A percentile compares a stretch with the other conserved stretches of the same genome.
Conservation (phyloP, 1,140 invertebrate species). For the Habropoda laboriosa region DNA sequence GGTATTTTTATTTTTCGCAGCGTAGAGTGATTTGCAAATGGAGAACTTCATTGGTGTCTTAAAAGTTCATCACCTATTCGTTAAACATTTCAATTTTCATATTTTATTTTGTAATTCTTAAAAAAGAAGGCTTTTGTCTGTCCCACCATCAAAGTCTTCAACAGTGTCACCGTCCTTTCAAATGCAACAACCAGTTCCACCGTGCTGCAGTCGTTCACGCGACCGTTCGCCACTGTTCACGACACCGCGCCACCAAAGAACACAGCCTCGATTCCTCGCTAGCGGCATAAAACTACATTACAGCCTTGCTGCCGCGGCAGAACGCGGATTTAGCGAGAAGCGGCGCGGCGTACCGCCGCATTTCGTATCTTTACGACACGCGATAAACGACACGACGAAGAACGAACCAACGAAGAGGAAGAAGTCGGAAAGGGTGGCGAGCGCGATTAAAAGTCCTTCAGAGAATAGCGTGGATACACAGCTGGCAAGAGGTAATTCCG, state of each 20-base stretch:
- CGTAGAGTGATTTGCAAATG: too few species aligned
- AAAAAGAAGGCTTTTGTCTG: too few species aligned
- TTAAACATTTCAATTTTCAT: too few species aligned
- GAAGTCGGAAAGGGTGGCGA: conserved; percentile 45
- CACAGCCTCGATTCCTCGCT: conserved; percentile 1
- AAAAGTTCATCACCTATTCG: too few species aligned
- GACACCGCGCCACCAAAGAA: not conserved
- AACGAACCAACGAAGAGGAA: conserved; percentile 39
- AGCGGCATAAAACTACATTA: conserved; percentile 35
- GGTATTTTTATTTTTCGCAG: too few species aligned
- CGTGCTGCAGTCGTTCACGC: conserved; percentile 22
- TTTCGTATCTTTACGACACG: conserved; percentile 59
- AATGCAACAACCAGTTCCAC: conserved; percentile 5
- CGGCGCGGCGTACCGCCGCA: too few species aligned
- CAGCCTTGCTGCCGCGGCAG: not conserved
- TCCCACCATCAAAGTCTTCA: too few species aligned
- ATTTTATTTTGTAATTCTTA: not conserved
- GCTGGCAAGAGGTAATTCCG: conserved; percentile 73
- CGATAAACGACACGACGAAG: conserved; percentile 68
- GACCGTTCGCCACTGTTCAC: conserved; percentile 18
- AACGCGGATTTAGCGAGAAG: conserved; percentile 21
- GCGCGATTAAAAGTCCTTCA: conserved; percentile 75
- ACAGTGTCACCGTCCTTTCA: too few species aligned
- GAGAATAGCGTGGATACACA: conserved; percentile 73
- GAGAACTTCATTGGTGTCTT: too few species aligned